A percentile compares a stretch with the other conserved stretches of the same genome.
phyloP scores from a whole-genome alignment of 2,888 invertebrate genomes.

The Microctonus brassicae region DNA sequence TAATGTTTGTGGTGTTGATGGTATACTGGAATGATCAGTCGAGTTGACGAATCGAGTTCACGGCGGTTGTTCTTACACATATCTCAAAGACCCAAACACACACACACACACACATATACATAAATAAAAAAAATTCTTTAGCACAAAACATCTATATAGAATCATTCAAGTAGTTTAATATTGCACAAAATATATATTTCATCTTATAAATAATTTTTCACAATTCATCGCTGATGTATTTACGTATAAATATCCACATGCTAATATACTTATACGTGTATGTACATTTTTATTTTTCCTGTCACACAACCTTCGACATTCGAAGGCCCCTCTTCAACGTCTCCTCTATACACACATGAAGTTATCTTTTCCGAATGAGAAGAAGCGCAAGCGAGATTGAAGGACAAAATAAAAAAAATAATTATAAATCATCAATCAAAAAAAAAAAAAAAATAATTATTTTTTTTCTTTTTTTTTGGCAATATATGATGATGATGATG shows the following conservation, averaged over 20 bases:
- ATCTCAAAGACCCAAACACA: neutral
- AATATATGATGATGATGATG: no score
- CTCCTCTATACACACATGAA: neutral
- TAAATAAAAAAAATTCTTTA: no score
- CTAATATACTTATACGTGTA: neutral
- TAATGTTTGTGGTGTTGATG: neutral
- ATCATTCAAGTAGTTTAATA: neutral
- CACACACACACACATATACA: neutral
- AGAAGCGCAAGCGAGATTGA: neutral
- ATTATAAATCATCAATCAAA: constrained; percentile 2
- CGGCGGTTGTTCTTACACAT: neutral
- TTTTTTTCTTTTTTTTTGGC: neutral
- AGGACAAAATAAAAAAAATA: constrained; percentile 2
- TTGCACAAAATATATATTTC: constrained; percentile 1
- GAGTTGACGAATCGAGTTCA: constrained; percentile 19
- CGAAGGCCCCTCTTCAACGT: constrained; percentile 11
- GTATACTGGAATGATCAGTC: neutral
- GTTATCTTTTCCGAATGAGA: constrained; percentile 19
- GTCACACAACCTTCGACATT: constrained; percentile 19
- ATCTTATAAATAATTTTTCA: constrained; percentile 13
- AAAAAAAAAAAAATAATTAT: neutral
- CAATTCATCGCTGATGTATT: neutral
- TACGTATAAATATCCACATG: neutral
- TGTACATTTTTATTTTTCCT: constrained; percentile 5
- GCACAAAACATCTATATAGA: no score